A percentile compares a stretch with the other conserved stretches of the same genome.
Evolutionary conservation across 2,113 vertebrate species (phyloP).

Genomic region (Potamarius usumacintae): DNA sequence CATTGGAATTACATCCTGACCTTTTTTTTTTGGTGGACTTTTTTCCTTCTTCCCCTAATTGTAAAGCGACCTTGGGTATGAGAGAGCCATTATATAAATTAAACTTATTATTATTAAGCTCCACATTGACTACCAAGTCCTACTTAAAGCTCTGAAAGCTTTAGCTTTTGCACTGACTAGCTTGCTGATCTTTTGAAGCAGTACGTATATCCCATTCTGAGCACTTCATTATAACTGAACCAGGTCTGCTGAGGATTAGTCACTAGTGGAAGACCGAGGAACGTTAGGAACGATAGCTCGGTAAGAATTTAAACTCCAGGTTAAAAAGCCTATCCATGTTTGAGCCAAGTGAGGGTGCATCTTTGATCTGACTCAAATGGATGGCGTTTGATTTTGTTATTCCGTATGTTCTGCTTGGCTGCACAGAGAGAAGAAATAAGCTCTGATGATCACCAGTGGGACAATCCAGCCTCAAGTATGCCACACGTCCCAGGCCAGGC

Average conservation of each 20-base stretch:
- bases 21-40: too few relatives aligned
- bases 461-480: not conserved
- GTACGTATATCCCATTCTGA: not conserved
- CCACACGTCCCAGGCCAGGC: not conserved
- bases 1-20: too few relatives aligned
- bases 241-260: not conserved
- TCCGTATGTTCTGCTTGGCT: constrained; percentile 16
- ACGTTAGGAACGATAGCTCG: not conserved
- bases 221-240: not conserved
- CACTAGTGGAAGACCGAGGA: not conserved
- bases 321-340: not conserved
- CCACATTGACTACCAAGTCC: not conserved
- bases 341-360: not conserved
- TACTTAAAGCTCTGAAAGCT: not conserved
- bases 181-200: not conserved
- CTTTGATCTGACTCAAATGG: constrained; percentile 8
- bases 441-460: not conserved
- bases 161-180: not conserved
- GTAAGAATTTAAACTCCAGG: not conserved
- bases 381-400: not conserved
- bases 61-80: too few relatives aligned
- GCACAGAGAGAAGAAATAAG: not conserved
- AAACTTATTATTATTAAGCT: not conserved
- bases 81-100: too few relatives aligned
- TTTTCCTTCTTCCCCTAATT: too few relatives aligned